phyloP scores from a whole-genome alignment of 2,113 vertebrate species.

The Monarcha castaneiventris region DNA sequence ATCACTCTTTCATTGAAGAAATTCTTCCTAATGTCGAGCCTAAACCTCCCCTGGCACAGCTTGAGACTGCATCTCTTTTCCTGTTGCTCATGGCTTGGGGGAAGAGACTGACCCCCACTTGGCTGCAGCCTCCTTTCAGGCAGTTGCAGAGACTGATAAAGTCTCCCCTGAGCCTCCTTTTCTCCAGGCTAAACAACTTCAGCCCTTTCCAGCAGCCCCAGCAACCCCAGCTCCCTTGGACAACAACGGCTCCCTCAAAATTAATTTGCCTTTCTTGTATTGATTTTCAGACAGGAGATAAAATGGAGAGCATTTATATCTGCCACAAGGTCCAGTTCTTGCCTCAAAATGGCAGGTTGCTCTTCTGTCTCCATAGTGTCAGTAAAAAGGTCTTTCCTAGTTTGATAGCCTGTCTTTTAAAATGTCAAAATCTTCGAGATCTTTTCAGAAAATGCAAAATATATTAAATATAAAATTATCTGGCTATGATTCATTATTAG shows the following conservation, averaged over 20 bases:
- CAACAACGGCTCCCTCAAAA: not conserved
- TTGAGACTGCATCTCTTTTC: not conserved
- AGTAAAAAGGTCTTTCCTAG: not conserved
- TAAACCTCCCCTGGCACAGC: not conserved
- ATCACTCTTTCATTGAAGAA: not conserved
- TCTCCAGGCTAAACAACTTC: not conserved
- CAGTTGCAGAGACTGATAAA: not conserved
- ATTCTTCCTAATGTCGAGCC: not conserved
- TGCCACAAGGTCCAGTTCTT: not conserved
- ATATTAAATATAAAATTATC: not conserved
- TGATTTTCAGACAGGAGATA: not conserved
- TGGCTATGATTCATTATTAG: not conserved
- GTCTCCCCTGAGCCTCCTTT: not conserved
- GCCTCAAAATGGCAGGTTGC: not conserved
- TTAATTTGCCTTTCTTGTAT: not conserved
- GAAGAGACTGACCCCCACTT: not conserved
- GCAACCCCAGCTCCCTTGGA: not conserved
- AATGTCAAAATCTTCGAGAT: not conserved
- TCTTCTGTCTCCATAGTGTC: not conserved
- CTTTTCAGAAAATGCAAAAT: not conserved
- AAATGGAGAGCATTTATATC: not conserved
- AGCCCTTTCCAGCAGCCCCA: not conserved
- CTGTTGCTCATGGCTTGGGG: not conserved
- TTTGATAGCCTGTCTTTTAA: not conserved
- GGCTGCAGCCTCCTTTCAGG: not conserved